A percentile compares a stretch with the other conserved stretches of the same genome.
Evolutionary conservation across 2,113 vertebrate species (phyloP).

Genomic region (Gobiocypris rarus): DNA sequence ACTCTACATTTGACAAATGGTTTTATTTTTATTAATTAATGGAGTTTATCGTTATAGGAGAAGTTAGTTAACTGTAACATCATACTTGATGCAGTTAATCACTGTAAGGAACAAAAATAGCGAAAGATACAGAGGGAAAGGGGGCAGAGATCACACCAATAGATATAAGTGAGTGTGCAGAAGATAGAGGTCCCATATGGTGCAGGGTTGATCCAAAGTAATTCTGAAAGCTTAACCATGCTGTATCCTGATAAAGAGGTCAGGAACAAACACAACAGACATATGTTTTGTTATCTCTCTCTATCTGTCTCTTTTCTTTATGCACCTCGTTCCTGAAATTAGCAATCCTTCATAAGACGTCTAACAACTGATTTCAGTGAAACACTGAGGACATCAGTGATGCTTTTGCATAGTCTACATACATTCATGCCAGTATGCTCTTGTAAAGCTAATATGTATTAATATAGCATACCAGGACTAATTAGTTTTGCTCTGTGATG

Average conservation of each 20-base stretch:
- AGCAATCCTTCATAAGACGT: not conserved
- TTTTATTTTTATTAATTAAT: not conserved
- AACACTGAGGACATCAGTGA: not conserved
- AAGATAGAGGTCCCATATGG: conserved; percentile 25
- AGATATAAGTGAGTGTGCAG: not conserved
- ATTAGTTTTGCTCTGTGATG: conserved; percentile 74
- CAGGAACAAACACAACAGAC: conserved; percentile 3
- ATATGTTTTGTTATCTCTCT: conserved; percentile 12
- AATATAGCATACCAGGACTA: conserved; percentile 61
- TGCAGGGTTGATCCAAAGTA: conserved; percentile 13
- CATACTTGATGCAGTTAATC: not conserved
- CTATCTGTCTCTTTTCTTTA: conserved; percentile 23
- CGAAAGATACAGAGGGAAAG: not conserved
- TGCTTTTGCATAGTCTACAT: not conserved
- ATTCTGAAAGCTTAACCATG: conserved; percentile 26
- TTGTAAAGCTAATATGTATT: conserved; percentile 45
- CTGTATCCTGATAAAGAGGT: conserved; percentile 5
- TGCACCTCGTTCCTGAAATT: conserved; percentile 34
- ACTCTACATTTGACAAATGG: not conserved
- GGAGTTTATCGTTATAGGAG: no score
- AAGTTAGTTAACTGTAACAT: not conserved
- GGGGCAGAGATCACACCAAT: not conserved
- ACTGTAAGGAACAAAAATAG: not conserved
- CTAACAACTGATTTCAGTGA: not conserved
- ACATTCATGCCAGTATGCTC: conserved; percentile 2